Evolutionary conservation across 1,140 invertebrate genomes (phyloP), one percentile per base, ranked within the genome.

Genomic region (Zaprionus ornatus): DNA sequence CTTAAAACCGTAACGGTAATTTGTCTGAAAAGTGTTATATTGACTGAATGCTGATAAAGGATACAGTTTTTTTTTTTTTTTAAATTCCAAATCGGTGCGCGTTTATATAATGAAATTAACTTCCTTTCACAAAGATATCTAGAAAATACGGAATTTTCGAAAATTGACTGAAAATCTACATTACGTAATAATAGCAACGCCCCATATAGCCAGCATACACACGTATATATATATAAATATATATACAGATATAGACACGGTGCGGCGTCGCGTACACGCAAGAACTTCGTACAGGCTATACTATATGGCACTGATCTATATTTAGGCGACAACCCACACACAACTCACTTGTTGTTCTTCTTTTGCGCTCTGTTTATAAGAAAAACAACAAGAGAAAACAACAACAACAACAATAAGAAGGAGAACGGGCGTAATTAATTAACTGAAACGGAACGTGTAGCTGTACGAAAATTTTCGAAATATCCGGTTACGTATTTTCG

Each of bases 251-350:
- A 63, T 4, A 64, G 55, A 66, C 19, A 15, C 62, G 62, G 55
- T 37, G 59, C 72, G 40, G 40, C 40, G 40, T 45, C 40, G 40
- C 40, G 50, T 57, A 63, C 62, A 76, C 68, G 68, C 74, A 76
- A 72, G 68, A 65, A 25, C 50, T 71, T 62, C 21, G 25, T 25
- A 45, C 59, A 27, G 40, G 32, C 32, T 61, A 50, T 74, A 55
- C 74, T 76, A 57, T 77, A 73, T 73, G 64, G 71, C 80, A 74
- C 73, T 79, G 84, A 84, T 90, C 85, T 88, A 88, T 85, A 88
- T 90, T 88, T 88, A 88, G 85, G 78, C 74, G 81, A 84, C 84
- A 90, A 85, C 81, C 84, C 84, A 88, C 84, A 88, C 84, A 90
- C 84, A 88, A 79, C 65, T 88, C 84, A 84, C 80, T 87, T 87